Base-by-base conservation (phyloP, 2,797 vertebrate genomes). In the Sebastes oblongus region DNA sequence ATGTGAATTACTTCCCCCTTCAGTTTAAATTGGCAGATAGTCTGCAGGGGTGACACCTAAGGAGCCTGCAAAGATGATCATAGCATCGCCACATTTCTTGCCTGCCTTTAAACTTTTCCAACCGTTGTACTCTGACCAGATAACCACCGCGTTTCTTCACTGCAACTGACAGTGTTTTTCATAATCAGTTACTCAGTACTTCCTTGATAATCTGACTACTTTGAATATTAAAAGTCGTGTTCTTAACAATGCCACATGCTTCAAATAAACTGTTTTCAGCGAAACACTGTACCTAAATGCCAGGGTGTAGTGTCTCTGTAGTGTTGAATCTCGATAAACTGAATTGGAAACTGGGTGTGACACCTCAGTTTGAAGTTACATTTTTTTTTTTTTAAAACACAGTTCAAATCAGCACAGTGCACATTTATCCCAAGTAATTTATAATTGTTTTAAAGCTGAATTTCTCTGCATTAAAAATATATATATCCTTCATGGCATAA, bases 81-180 rank as follows among this genome's bases (percentile, higher is more conserved):
- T 12, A 24, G 54, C 54, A 55, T 55, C 54, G 6, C 22, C 54
- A 24, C 11, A 0, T 55, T 24, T 0, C n/a, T 12, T 24, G 22
- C 54, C 54, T 22, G n/a, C 54, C 54, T 55, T 55, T 24, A 22
- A 11, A 11, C 54, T 24, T 55, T 12, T 22, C 54, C n/a, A 54
- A 13, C 54, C 5, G 4, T 25, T 56, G 55, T 16, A 29, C 25
- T 59, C 56, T 29, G 25, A 59, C 25, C 56, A 29, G 25, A 27
- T 29, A 8, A 59, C 27, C 27, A 25, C 50, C 1, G 18, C 22
- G 10, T 24, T 55, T 24, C 54, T 55, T 55, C 9, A 10, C 54
- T 55, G 54, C 22, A 55, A 22, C 54, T 11, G 22, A 54, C 50
- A 54, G 20, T 16, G 55, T 16, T 58, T 58, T 58, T 58, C 24